A percentile compares a stretch with the other conserved stretches of the same genome.
These are phyloP conservation scores for Gryon sp. DNA, from an alignment of 1,140 invertebrate species.

Conservation along the genomic window DNA sequence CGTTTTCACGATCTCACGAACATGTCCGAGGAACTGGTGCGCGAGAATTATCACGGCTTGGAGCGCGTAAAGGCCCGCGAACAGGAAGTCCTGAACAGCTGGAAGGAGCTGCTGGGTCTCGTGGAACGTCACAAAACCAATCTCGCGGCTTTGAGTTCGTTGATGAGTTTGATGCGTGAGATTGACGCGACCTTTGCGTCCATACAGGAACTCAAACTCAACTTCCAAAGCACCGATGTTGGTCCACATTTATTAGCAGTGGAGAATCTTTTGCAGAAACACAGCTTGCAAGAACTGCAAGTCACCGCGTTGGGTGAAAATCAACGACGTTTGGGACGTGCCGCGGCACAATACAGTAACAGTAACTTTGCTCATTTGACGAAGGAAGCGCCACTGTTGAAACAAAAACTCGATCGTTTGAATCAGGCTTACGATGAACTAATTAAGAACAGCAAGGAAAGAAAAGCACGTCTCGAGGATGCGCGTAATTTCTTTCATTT, in stretches of 20 bases:
- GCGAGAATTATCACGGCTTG: constrained; percentile 94
- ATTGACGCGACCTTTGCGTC: constrained; percentile 93
- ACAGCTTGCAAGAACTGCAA: constrained; percentile 94
- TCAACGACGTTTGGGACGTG: constrained; percentile 87
- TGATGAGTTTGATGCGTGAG: constrained; percentile 93
- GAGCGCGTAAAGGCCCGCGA: constrained; percentile 91
- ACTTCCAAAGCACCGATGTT: constrained; percentile 92
- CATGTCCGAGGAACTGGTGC: constrained; percentile 94
- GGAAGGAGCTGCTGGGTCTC: constrained; percentile 91
- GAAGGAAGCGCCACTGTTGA: constrained; percentile 84
- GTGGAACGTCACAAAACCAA: constrained; percentile 92
- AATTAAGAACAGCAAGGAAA: constrained; percentile 86
- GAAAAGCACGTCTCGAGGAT: constrained; percentile 91
- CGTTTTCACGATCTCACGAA: constrained; percentile 95
- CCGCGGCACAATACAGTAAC: constrained; percentile 79
- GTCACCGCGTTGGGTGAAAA: constrained; percentile 91
- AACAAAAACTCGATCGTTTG: constrained; percentile 85
- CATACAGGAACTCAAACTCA: constrained; percentile 88
- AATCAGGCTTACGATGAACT: constrained; percentile 87
- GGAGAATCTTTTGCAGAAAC: constrained; percentile 95
- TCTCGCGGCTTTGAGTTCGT: constrained; percentile 86
- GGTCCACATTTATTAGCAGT: constrained; percentile 95
- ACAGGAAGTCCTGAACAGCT: constrained; percentile 91
- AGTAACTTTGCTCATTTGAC: constrained; percentile 75
- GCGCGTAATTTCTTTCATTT: constrained; percentile 97